Base-by-base conservation (phyloP, 2,797 vertebrate species). In the Meriones psammophilus region DNA sequence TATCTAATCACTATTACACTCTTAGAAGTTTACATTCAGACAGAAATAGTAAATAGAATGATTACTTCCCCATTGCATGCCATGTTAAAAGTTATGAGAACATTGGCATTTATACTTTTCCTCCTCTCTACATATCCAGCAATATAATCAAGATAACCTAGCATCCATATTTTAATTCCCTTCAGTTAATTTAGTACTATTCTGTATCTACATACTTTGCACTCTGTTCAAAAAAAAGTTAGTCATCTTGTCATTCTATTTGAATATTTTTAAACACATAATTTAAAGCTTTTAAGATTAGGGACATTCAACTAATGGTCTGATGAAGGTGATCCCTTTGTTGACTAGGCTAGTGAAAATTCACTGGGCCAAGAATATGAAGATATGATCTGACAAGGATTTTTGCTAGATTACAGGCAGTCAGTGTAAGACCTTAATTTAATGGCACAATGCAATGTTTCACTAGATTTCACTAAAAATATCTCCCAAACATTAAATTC, bases 21-120 rank as follows among this genome's bases (percentile, higher is more conserved):
- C 78, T 83, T 86, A 78, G 87, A 84, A 84, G 30, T 64, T 18
- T 30, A 78, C 36, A 17, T 84, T 14, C 91, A 42, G 74, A 91
- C 2, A 91, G 15, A 20, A 36, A 78, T 66, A 69, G 74, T 89
- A 92, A 91, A 76, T 71, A 94, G 95, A 95, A 93, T 66, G 78
- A 93, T 69, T 88, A 77, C 60, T 9, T 95, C 46, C 24, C 30
- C 22, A 87, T 54, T 88, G 94, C 2, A 78, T 46, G 88, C 26
- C 39, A 60, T 66, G 28, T 80, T 54, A 71, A 86, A 2, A 17
- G 39, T 92, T 92, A 74, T 69, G 39, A 87, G 60, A 93, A 88
- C 80, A 91, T 33, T 13, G n/a, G 81, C 6, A 76, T 4, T 74
- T 54, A 79, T 69, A 64, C 14, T 22, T 73, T 85, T 74, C 36